phyloP scores from a whole-genome alignment of 2,888 invertebrate species.

The Neoitamus cyanurus region DNA sequence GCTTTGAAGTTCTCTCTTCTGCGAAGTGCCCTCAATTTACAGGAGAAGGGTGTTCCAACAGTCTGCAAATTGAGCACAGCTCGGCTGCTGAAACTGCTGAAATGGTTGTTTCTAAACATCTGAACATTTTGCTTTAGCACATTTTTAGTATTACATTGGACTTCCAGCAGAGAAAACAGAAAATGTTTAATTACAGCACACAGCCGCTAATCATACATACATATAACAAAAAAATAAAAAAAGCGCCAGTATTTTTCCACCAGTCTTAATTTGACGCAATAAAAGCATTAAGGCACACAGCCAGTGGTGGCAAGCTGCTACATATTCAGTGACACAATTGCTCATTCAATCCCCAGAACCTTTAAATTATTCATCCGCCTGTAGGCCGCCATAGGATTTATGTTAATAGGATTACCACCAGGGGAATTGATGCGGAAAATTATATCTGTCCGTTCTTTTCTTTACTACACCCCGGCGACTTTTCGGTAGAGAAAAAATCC shows the following conservation, averaged over 20 bases:
- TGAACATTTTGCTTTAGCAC: not conserved
- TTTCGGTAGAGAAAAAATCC: not conserved
- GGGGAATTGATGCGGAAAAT: conserved; percentile 24
- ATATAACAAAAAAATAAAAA: not conserved
- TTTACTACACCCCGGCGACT: not conserved
- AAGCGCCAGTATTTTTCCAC: not conserved
- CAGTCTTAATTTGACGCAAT: not conserved
- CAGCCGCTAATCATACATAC: not conserved
- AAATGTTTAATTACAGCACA: not conserved
- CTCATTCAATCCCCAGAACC: not conserved
- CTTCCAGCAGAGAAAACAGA: not conserved
- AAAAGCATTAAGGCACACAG: not conserved
- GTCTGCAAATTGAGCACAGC: not conserved
- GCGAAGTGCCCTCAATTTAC: not conserved
- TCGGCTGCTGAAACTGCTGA: not conserved
- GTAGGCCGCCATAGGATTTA: conserved; percentile 17
- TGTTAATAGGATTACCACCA: conserved; percentile 4
- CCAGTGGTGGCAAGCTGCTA: not conserved
- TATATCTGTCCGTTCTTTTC: not conserved
- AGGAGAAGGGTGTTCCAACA: not conserved
- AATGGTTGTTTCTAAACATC: not conserved
- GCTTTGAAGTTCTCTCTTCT: not conserved
- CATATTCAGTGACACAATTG: conserved; percentile 16
- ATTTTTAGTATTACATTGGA: not conserved
- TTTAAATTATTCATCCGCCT: conserved; percentile 10